Conservation (phyloP, 2,888 invertebrate species). For the Nemotelus nigrinus region DNA sequence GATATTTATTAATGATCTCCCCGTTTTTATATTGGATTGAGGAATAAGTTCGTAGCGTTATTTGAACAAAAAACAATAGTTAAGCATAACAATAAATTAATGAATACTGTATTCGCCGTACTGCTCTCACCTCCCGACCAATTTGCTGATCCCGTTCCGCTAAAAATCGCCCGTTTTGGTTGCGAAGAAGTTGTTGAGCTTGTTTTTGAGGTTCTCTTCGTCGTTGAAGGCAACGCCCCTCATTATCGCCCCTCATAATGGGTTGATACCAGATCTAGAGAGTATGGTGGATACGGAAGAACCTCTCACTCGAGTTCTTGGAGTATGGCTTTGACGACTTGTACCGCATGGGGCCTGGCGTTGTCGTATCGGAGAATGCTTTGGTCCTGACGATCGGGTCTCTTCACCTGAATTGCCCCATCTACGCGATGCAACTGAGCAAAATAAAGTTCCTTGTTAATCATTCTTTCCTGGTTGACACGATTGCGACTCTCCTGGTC, state of each 20-base stretch:
- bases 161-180: not conserved
- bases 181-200: too few relatives aligned
- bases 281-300: not conserved
- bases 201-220: too few relatives aligned
- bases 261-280: not conserved
- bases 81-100: not conserved
- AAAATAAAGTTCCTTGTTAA: not conserved
- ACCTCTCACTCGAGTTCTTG: constrained; percentile 1
- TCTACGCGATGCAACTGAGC: not conserved
- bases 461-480: too few relatives aligned
- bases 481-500: too few relatives aligned
- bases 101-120: not conserved
- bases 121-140: constrained; percentile 14
- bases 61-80: not conserved
- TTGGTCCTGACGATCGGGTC: too few relatives aligned
- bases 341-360: not conserved
- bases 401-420: constrained; percentile 2
- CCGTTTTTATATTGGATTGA: too few relatives aligned
- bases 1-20: too few relatives aligned
- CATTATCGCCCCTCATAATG: too few relatives aligned
- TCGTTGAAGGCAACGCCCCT: not conserved
- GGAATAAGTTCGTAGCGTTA: not conserved
- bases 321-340: not conserved
- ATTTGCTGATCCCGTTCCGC: constrained; percentile 8
- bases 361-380: not conserved